A percentile compares a stretch with the other conserved stretches of the same genome.
Conservation (phyloP, 2,797 vertebrate genomes). For the Paramormyrops hopkinsi region DNA sequence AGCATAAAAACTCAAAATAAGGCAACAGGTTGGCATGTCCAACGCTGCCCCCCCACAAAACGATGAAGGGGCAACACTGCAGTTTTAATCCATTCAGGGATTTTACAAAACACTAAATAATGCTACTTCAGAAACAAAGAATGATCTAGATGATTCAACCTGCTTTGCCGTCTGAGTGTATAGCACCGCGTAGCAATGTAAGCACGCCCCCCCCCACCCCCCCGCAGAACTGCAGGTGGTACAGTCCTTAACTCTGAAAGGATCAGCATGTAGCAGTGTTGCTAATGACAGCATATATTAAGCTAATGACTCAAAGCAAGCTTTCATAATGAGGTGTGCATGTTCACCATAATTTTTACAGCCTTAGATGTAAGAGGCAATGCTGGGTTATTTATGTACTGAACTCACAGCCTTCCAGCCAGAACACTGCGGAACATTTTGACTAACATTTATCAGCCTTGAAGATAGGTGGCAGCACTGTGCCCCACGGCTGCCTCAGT, state of each 20-base stretch:
- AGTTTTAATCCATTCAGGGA: slow-evolving; percentile 53
- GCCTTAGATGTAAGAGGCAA: slow-evolving; percentile 49
- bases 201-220: slow-evolving; percentile 29
- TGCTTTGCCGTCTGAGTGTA: neutral
- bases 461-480: slow-evolving; percentile 70
- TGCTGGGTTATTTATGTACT: slow-evolving; percentile 62
- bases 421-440: slow-evolving; percentile 50
- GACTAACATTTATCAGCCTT: slow-evolving; percentile 69
- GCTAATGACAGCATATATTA: slow-evolving; percentile 51
- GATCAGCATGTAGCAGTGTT: slow-evolving; percentile 40
- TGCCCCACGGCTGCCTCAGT: slow-evolving; percentile 77
- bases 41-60: slow-evolving; percentile 42
- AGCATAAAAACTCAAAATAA: slow-evolving; percentile 65
- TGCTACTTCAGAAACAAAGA: slow-evolving; percentile 47
- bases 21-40: slow-evolving; percentile 56
- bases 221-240: slow-evolving; percentile 50
- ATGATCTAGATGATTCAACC: slow-evolving; percentile 46
- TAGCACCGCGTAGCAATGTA: slow-evolving; percentile 60
- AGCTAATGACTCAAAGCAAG: slow-evolving; percentile 55
- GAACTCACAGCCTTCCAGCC: slow-evolving; percentile 50
- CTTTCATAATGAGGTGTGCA: neutral
- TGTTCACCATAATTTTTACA: neutral
- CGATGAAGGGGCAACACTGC: slow-evolving; percentile 49
- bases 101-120: slow-evolving; percentile 62
- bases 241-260: slow-evolving; percentile 47